Evolutionary conservation across 2,888 invertebrate genomes (phyloP).

Genomic region (Adelognathus sp.): DNA sequence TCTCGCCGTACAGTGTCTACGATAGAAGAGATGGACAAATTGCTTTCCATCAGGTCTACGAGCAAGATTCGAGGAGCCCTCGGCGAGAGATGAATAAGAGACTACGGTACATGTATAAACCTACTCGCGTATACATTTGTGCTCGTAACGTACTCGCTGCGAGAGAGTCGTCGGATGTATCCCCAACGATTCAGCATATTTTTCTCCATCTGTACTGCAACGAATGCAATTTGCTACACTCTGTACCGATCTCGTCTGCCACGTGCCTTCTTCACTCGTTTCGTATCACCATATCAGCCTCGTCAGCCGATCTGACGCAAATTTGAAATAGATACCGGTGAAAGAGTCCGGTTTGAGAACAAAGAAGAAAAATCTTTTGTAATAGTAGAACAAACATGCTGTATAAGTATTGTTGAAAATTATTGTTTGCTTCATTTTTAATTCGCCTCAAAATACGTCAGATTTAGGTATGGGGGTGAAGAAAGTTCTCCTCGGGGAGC

Average conservation of each 20-base stretch:
- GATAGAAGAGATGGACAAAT: not conserved
- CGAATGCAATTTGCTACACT: not conserved
- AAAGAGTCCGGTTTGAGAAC: not conserved
- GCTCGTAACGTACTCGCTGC: not conserved
- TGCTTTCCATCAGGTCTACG: constrained; percentile 19
- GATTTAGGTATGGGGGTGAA: too few species aligned
- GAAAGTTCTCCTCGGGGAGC: too few species aligned
- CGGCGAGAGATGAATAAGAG: not conserved
- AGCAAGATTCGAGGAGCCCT: not conserved
- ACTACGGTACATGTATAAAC: not conserved
- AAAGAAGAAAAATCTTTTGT: not conserved
- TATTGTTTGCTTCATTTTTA: too few species aligned
- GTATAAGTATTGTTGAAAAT: too few species aligned
- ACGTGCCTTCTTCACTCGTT: not conserved
- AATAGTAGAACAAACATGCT: not conserved
- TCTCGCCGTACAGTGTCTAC: not conserved
- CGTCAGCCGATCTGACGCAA: not conserved
- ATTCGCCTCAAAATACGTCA: too few species aligned
- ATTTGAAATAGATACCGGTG: not conserved
- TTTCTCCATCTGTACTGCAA: not conserved
- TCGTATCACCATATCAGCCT: not conserved
- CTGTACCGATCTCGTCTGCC: not conserved
- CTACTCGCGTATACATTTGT: not conserved
- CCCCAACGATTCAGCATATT: not conserved
- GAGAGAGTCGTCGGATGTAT: not conserved